Percentiles rank a stretch among this genome's conserved stretches.
Conservation (phyloP, 2,888 invertebrate species). For the Lithosia quadra region DNA sequence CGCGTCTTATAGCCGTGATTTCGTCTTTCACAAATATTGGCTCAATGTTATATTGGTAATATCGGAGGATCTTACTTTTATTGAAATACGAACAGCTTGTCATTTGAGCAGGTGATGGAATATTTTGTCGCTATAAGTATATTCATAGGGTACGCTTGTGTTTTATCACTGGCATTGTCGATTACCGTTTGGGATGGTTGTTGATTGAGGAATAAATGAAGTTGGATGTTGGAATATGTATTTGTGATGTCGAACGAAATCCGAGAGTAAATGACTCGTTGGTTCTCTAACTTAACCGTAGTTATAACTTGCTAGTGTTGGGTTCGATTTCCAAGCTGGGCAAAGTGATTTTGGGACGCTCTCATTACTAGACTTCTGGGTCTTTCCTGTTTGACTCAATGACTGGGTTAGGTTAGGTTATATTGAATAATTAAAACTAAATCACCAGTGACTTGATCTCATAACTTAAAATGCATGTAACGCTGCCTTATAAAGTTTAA, state of each 20-base stretch:
- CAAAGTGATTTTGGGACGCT: neutral
- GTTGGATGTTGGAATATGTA: neutral
- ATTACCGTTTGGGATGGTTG: constrained; percentile 1
- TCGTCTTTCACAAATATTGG: constrained; percentile 79
- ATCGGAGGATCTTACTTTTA: constrained; percentile 66
- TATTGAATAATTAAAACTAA: too few relatives aligned
- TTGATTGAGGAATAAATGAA: neutral
- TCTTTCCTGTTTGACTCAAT: too few relatives aligned
- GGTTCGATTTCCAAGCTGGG: neutral
- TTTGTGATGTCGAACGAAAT: neutral
- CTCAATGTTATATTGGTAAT: constrained; percentile 70
- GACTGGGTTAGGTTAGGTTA: too few relatives aligned
- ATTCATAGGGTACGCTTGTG: constrained; percentile 11
- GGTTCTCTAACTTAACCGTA: neutral
- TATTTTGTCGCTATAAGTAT: constrained; percentile 12
- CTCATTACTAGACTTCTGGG: neutral
- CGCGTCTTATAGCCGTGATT: constrained; percentile 59
- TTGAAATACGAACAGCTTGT: constrained; percentile 56
- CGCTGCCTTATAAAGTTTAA: neutral
- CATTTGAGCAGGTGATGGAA: constrained; percentile 21
- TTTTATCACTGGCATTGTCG: neutral
- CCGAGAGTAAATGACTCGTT: too few relatives aligned
- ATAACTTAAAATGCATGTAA: rapidly evolving
- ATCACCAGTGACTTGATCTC: neutral
- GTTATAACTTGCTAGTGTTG: neutral